phyloP scores from a whole-genome alignment of 2,888 invertebrate species.

The Arge pagana region DNA sequence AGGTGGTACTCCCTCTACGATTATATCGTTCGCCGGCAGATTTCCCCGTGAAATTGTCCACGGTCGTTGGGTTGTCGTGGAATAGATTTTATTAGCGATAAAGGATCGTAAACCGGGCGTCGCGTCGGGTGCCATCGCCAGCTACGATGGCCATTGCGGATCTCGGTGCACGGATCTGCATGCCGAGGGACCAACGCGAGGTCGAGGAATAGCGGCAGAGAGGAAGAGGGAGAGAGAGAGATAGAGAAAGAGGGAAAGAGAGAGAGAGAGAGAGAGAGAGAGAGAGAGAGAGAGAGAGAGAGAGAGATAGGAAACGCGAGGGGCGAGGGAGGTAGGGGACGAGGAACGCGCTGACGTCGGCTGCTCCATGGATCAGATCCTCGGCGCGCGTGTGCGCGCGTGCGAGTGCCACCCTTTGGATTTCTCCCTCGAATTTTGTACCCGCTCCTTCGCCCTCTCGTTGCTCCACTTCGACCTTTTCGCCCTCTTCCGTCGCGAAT shows the following conservation, averaged over 20 bases:
- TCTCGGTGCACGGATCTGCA: constrained; percentile 6
- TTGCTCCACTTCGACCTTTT: constrained; percentile 8
- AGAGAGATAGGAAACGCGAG: too few relatives aligned
- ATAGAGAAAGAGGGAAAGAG: too few relatives aligned
- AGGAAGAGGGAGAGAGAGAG: too few relatives aligned
- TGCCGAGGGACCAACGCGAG: neutral
- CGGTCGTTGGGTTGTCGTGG: neutral
- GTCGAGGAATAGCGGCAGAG: neutral
- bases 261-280: too few relatives aligned
- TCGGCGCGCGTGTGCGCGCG: too few relatives aligned
- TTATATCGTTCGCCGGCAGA: constrained; percentile 3
- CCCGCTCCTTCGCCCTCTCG: neutral
- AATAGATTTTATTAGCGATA: constrained; percentile 11
- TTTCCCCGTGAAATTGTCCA: constrained; percentile 8
- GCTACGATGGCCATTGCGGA: neutral
- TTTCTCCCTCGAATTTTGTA: neutral
- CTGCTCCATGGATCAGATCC: too few relatives aligned
- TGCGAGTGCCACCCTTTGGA: neutral
- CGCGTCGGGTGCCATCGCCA: neutral
- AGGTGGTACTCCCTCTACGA: neutral
- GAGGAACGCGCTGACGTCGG: constrained; percentile 9
- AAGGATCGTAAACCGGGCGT: constrained; percentile 4
- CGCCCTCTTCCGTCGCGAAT: constrained; percentile 7
- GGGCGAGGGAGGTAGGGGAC: too few relatives aligned
- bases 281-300: too few relatives aligned